Evolutionary conservation across 2,888 invertebrate genomes (phyloP), one percentile per base, ranked within the genome.

Genomic region (Tipula confusa): DNA sequence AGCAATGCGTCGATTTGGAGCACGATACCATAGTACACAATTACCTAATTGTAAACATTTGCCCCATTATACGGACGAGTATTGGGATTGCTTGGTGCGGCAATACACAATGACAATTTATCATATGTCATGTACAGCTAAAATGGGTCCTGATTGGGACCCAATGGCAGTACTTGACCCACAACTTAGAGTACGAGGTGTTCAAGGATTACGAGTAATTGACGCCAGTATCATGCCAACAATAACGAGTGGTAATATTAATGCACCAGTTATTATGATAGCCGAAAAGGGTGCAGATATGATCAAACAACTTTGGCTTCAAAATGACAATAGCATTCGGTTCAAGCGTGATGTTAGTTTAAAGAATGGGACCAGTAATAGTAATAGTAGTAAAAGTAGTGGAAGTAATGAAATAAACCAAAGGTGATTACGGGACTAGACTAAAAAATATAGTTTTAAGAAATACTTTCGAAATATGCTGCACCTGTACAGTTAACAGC

Each of bases 21-120:
- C 96, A 0, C 91, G 94, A 79, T 95, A 93, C 86, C 94, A 96
- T 89, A 92, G 91, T 83, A 94, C 93, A 83, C 93, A 93, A 0
- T 88, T 95, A 83, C 97, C 97, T 0, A 96, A 96, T 85, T 97
- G 97, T 88, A 95, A 95, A 86, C 95, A 96, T 87, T 88, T 95
- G 24, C 93, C 94, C 0, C 89, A 91, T 1, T 95, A 91, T 86
- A 96, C 96, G 0, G 96, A 97, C 86, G 95, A 95, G 33, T 97
- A 97, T 85, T 96, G 96, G 96, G 94, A 96, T 84, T 97, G 97
- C 87, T 92, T 92, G 38, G 93, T 96, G 29, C 91, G 95, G 2
- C 96, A 96, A 86, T 96, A 96, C 87, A 96, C 96, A 0, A 93
- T 96, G 92, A 96, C 96, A 0, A 96, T 96, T 86, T 96, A 96